Percentiles rank a stretch among this genome's conserved stretches.
Conservation (phyloP, 2,797 vertebrate genomes). For the Rhynchonycteris naso region DNA sequence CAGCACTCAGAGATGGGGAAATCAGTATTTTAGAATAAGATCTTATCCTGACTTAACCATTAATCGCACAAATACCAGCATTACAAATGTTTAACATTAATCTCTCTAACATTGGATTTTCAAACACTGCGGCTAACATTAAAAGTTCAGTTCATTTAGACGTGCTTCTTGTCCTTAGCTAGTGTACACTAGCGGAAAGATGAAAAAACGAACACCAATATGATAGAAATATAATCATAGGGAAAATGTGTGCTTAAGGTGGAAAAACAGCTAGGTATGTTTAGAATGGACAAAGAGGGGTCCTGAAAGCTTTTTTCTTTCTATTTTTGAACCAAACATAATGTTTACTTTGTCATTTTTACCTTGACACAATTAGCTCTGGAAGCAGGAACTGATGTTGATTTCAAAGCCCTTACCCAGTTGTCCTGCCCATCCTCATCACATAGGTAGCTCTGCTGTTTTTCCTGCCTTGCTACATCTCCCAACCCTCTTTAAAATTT, state of each 20-base stretch:
- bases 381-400: background rate
- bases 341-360: constrained; percentile 39
- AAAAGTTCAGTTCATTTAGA: constrained; percentile 23
- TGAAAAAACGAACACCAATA: background rate
- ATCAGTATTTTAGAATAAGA: constrained; percentile 29
- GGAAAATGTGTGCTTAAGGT: background rate
- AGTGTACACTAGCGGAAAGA: background rate
- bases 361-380: background rate
- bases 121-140: background rate
- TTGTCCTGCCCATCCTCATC: background rate
- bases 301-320: background rate
- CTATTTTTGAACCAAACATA: background rate
- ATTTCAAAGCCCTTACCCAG: background rate
- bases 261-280: background rate
- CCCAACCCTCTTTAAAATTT: background rate
- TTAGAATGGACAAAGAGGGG: constrained; percentile 5
- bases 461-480: background rate
- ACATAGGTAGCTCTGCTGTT: background rate
- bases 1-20: background rate
- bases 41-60: background rate
- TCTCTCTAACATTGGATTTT: background rate
- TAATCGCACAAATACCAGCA: background rate
- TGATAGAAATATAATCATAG: constrained; percentile 23
- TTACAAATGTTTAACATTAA: background rate
- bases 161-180: constrained; percentile 28